Evolutionary conservation across 1,140 invertebrate genomes (phyloP), one percentile per base, ranked within the genome.

Genomic region (Cydia strobilella): DNA sequence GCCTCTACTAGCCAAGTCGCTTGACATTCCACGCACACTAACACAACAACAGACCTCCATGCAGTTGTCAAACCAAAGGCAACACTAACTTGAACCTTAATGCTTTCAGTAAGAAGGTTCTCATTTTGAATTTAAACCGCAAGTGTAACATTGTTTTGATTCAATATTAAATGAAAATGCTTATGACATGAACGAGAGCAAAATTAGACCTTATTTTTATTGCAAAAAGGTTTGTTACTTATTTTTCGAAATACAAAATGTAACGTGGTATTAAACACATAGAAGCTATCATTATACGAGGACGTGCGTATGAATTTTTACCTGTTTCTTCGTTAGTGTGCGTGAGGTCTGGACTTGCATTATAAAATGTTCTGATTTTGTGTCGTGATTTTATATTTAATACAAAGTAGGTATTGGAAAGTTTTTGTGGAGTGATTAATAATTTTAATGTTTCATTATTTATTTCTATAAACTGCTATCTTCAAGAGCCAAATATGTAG

Each of bases 11-110:
- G 20, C 54, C 18, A 59, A 72, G 74, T 23, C 65, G 35, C 77
- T 73, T 73, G 71, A 75, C 75, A 72, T 75, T 75, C 73, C 72
- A 75, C 74, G 23, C 77, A 78, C 77, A 78, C 77, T 62, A n/a
- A 6, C 62, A 35, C 20, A 73, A 39, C 74, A 75, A 45, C 65
- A 72, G 54, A 78, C 73, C 74, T 74, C 63, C 72, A 75, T 78
- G 42, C 66, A 5, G 31, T 69, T 39, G 1, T 10, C 2, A 35
- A 69, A 69, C 35, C n/a, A 39, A 18, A n/a, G 0, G 18, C 13
- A 15, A 13, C n/a, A n/a, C n/a, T 42, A 69, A 69, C 6, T 35
- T 69, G 15, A 69, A 39, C 65, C 35, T 69, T 69, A 69, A 12
- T 0, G 0, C 13, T 0, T 35, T 39, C 1, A 18, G 0, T 0